Percentiles rank a stretch among this genome's conserved stretches.
phyloP scores from a whole-genome alignment of 2,888 invertebrate genomes.

The Caenorhabditis sp. region DNA sequence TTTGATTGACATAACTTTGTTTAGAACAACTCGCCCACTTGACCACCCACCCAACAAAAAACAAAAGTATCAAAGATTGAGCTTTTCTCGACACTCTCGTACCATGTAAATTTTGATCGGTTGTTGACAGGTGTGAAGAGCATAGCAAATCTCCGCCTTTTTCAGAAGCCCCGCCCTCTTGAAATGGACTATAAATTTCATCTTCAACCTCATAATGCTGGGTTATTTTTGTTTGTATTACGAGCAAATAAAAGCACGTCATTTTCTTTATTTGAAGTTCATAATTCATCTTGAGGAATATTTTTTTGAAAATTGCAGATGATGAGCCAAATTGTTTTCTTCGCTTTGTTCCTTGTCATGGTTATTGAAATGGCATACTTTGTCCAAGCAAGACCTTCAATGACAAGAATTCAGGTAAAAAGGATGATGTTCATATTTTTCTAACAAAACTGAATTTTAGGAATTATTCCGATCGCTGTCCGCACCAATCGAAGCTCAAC shows the following conservation, averaged over 20 bases:
- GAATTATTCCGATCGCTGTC: constrained; percentile 37
- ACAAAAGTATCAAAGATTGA: too few species aligned
- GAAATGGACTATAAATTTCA: not conserved
- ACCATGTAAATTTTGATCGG: too few species aligned
- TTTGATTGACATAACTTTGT: too few species aligned
- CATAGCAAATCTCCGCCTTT: too few species aligned
- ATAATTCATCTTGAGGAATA: not conserved
- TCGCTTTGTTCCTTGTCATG: constrained; percentile 16
- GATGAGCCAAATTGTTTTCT: not conserved
- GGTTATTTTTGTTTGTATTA: not conserved
- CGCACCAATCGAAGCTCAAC: constrained; percentile 30
- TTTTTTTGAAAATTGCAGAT: not conserved
- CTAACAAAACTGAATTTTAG: constrained; percentile 27
- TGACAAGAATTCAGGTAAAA: constrained; percentile 47
- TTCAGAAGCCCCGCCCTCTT: not conserved
- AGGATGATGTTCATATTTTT: not conserved
- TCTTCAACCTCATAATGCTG: not conserved
- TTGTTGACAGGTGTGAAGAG: too few species aligned
- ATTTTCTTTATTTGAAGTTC: not conserved
- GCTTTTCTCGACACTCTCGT: too few species aligned
- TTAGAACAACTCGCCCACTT: too few species aligned
- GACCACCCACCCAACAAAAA: too few species aligned
- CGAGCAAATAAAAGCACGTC: not conserved
- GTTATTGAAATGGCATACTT: constrained; percentile 4
- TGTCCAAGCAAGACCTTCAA: constrained; percentile 9